Conservation (phyloP, 2,797 vertebrate genomes). For the Lemur catta region DNA sequence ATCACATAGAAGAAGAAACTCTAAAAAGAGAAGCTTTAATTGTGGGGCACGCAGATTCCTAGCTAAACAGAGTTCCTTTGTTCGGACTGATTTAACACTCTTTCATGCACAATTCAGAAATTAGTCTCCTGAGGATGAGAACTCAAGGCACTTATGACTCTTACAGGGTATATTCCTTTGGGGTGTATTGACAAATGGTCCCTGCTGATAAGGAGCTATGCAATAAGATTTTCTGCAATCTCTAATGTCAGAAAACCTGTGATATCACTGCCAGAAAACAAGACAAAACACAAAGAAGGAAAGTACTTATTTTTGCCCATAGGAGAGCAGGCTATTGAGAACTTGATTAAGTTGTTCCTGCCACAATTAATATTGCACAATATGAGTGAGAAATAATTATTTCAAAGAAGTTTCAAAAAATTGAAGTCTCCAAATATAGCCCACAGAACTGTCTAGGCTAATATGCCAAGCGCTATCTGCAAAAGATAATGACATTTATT, state of each 20-base stretch:
- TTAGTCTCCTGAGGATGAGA: conserved; percentile 57
- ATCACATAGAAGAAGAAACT: conserved; percentile 10
- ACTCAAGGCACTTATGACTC: neutral
- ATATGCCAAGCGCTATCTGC: neutral
- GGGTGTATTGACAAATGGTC: conserved; percentile 46
- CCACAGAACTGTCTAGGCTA: neutral
- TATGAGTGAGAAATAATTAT: neutral
- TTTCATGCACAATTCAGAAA: conserved; percentile 52
- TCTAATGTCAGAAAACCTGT: conserved; percentile 37
- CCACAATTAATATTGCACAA: conserved; percentile 53
- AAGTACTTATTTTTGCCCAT: neutral
- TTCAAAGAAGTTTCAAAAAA: conserved; percentile 49
- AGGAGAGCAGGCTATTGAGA: neutral
- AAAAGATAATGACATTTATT: neutral
- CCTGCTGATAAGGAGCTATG: conserved; percentile 15
- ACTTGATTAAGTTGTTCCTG: conserved; percentile 13
- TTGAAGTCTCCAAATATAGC: neutral
- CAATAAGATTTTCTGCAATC: conserved; percentile 56
- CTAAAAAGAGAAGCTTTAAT: conserved; percentile 60
- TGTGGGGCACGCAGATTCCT: conserved; percentile 39
- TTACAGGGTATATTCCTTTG: conserved; percentile 57
- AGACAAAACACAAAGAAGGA: conserved; percentile 34
- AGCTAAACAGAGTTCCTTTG: conserved; percentile 60
- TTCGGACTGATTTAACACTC: conserved; percentile 51
- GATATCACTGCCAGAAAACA: neutral